A percentile compares a stretch with the other conserved stretches of the same genome.
These are phyloP conservation scores for Akabosia matsudoensis DNA, from an alignment of 1,140 invertebrate genomes.

Conservation along the genomic window DNA sequence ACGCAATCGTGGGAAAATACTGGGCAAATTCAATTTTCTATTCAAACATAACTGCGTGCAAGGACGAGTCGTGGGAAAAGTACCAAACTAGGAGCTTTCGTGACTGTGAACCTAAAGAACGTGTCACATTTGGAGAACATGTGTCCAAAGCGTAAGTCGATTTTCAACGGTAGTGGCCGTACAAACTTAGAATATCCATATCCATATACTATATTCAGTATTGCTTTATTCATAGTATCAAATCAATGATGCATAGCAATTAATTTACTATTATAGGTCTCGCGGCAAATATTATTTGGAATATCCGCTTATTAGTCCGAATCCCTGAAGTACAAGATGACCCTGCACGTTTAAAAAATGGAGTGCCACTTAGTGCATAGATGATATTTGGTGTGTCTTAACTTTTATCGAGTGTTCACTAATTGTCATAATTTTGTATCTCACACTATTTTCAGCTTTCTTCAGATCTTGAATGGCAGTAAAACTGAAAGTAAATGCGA, in stretches of 20 bases:
- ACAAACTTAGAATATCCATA: too few species aligned
- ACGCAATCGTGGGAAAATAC: not conserved
- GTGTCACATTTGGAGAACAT: not conserved
- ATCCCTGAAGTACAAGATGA: too few species aligned
- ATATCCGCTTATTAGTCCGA: not conserved
- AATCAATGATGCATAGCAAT: too few species aligned
- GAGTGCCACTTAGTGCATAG: too few species aligned
- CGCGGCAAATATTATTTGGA: conserved; percentile 12
- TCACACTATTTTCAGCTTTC: too few species aligned
- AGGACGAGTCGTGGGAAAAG: not conserved
- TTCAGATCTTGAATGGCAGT: too few species aligned
- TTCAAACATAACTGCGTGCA: conserved; percentile 1
- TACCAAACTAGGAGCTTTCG: not conserved
- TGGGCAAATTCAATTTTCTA: conserved; percentile 6
- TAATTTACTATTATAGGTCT: not conserved
- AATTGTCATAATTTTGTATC: too few species aligned
- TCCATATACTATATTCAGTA: not conserved
- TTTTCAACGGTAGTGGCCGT: too few species aligned
- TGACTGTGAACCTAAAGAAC: not conserved
- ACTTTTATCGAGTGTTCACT: too few species aligned
- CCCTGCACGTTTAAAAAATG: too few species aligned
- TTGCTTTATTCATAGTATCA: not conserved
- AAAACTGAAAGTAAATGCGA: too few species aligned
- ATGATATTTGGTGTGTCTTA: too few species aligned
- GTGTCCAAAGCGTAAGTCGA: not conserved